Evolutionary conservation across 2,797 vertebrate species (phyloP), one percentile per base, ranked within the genome.

Genomic region (Neopelma chrysocephalum): DNA sequence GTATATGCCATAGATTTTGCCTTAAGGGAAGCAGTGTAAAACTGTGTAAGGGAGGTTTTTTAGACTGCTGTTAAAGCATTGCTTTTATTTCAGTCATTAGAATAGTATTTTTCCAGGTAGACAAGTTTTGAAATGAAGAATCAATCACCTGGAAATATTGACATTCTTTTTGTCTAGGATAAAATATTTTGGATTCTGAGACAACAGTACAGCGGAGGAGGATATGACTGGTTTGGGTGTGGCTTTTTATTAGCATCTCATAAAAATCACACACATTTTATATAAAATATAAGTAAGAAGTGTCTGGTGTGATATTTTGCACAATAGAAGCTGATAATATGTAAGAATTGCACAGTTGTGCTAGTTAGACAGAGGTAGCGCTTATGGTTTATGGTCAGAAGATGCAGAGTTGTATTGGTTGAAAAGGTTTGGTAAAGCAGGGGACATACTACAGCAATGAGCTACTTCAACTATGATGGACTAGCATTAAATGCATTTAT

Each of bases 1-100:
- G 92, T 85, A 96, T 96, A 97, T 92, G 91, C 94, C 90, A 68
- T 96, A 65, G 43, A 50, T 83, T 93, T 57, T 93, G 19, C 36
- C 51, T 95, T 93, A 66, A 78, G 64, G 50, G 29, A 61, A 40
- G 6, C 14, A 12, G 16, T 54, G 22, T 70, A 54, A 87, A 79
- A 65, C 48, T 69, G 16, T 25, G 1, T 70, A 34, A 87, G 77
- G 6, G 9, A 82, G 9, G 12, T 22, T 56, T 64, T 83, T 79
- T 40, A 57, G 29, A 65, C 42, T 76, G 6, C 15, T 89, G 34
- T 23, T 43, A 90, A 90, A 82, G 7, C 16, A n/a, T 36, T 87
- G 40, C 9, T 87, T 90, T 66, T 88, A 26, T 51, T 88, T 84
- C 48, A 47, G 3, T 62, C 64, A 14, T 54, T 69, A 56, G 32